Base-by-base conservation (phyloP, 2,113 vertebrate genomes). In the Mobula hypostoma region DNA sequence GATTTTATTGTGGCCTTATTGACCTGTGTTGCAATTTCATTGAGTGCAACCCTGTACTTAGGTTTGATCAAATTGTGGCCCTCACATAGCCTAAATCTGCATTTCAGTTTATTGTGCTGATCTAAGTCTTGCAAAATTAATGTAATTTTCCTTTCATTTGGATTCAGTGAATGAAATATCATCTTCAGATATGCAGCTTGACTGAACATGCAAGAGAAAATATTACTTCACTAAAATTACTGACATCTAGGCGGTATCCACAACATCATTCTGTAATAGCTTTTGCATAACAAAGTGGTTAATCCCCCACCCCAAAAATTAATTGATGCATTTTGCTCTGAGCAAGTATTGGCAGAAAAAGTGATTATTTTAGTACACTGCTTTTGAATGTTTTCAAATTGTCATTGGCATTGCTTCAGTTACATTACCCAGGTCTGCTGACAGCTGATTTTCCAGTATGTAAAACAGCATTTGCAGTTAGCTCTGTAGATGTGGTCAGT, bases 401-500 rank as follows among this genome's bases (percentile, higher is more conserved):
- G 90, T 93, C 36, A 7, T 92, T 92, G 88, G 88, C 88, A 92
- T 70, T 70, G 88, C 29, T 70, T 92, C 88, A 92, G 88, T 92
- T 70, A 92, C 66, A 70, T 92, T 92, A 92, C 88, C 88, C 66
- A 93, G 90, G 90, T 70, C 90, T 72, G 90, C 90, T 93, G 90
- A 93, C 90, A 93, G 90, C 90, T 93, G 90, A 93, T 93, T 93
- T 93, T 93, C 90, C 90, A 93, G 32, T 93, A 93, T 93, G 90
- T 93, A 72, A 93, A 93, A 93, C 90, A 93, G 90, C 90, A 70
- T 93, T 93, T 74, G 90, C 90, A 70, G 66, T 93, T 93, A 72
- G 90, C 90, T 74, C 8, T 93, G 82, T 93, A 93, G 90, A 93
- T 93, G 90, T 93, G 90, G 90, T 93, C 90, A 93, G 90, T 72